Percentiles rank a stretch among this genome's conserved stretches.
phyloP scores from a whole-genome alignment of 1,140 invertebrate genomes.

The Panulirus ornatus region DNA sequence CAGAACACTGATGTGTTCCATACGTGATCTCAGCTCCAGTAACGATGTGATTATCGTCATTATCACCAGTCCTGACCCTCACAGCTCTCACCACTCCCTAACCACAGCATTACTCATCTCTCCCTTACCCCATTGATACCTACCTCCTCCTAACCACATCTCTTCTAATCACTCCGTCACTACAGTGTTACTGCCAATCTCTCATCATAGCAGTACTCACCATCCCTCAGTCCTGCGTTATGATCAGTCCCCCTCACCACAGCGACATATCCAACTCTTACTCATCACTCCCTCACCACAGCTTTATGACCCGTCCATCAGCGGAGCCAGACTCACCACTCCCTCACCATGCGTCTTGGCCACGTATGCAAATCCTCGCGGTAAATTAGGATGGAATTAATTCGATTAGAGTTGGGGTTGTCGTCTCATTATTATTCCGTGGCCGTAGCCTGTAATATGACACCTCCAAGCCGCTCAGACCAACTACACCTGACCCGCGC shows the following conservation, averaged over 20 bases:
- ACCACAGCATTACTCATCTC: neutral
- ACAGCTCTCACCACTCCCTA: neutral
- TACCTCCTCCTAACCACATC: neutral
- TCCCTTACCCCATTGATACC: neutral
- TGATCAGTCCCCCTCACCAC: too few species aligned
- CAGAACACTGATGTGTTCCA: neutral
- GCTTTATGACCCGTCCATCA: neutral
- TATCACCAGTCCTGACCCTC: neutral
- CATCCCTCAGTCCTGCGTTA: too few species aligned
- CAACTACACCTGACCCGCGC: neutral
- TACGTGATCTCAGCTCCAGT: neutral
- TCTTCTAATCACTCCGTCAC: too few species aligned
- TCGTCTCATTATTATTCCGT: slow-evolving; percentile 7
- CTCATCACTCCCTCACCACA: neutral
- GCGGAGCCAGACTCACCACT: neutral
- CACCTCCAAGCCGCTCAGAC: neutral
- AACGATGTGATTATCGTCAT: slow-evolving; percentile 21
- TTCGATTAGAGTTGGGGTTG: slow-evolving; percentile 27
- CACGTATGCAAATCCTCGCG: slow-evolving; percentile 23
- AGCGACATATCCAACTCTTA: neutral
- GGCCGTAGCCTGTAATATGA: slow-evolving; percentile 8
- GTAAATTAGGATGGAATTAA: slow-evolving; percentile 45
- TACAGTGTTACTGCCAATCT: too few species aligned
- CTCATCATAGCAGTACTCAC: too few species aligned
- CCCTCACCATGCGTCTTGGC: neutral